A percentile compares a stretch with the other conserved stretches of the same genome.
phyloP scores from a whole-genome alignment of 1,140 invertebrate species.

The Drosophila setifemur region DNA sequence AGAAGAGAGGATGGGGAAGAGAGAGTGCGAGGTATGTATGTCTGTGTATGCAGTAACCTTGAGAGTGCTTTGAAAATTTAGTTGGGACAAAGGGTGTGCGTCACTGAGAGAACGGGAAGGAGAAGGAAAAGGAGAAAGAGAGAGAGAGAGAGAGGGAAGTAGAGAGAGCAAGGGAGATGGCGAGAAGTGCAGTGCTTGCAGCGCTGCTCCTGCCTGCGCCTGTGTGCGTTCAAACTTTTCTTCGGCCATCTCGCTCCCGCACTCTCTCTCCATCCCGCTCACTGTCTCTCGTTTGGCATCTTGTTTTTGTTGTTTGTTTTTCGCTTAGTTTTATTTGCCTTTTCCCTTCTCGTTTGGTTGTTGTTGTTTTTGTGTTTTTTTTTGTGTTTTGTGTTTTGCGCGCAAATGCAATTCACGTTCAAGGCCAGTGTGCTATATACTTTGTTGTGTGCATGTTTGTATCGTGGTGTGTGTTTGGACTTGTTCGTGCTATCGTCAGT shows the following conservation, averaged over 20 bases:
- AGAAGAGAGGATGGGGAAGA: neutral
- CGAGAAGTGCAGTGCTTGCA: constrained; percentile 41
- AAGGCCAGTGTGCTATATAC: constrained; percentile 57
- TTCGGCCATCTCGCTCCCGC: constrained; percentile 12
- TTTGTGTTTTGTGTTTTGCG: constrained; percentile 44
- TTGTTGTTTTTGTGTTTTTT: constrained; percentile 12
- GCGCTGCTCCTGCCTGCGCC: constrained; percentile 8
- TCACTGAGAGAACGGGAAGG: constrained; percentile 32
- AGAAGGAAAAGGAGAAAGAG: neutral
- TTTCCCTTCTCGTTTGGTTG: too few species aligned
- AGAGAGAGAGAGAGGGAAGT: constrained; percentile 1
- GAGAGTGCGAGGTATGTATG: constrained; percentile 6
- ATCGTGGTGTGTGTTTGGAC: constrained; percentile 9
- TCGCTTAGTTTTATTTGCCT: too few species aligned
- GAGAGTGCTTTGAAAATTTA: constrained; percentile 66
- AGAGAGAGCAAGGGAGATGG: neutral
- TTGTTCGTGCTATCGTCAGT: constrained; percentile 55
- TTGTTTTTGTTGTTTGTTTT: constrained; percentile 33
- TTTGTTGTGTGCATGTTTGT: neutral
- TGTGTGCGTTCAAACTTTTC: constrained; percentile 55
- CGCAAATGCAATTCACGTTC: constrained; percentile 82
- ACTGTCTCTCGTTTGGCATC: constrained; percentile 14
- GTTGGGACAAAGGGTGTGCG: constrained; percentile 48
- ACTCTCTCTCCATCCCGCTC: constrained; percentile 23
- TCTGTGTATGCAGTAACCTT: constrained; percentile 59